These are phyloP conservation scores for Otolemur garnettii DNA, from an alignment of 2,113 vertebrate species.

Conservation along the genomic window DNA sequence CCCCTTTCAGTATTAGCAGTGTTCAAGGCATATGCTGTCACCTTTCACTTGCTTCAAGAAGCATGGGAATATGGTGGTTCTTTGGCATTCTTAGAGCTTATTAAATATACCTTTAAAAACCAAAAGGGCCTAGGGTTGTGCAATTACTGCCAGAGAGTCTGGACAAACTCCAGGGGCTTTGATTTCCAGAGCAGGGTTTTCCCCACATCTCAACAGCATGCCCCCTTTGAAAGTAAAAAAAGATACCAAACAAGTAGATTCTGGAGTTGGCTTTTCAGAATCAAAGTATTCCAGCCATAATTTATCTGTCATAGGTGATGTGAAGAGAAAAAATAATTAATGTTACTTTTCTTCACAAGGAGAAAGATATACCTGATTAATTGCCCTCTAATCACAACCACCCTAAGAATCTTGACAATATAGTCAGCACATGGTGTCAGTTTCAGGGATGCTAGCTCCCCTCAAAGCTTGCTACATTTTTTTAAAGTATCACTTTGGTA, in stretches of 20 bases:
- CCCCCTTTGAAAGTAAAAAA: background rate
- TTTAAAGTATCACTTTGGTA: constrained; percentile 43
- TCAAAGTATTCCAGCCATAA: background rate
- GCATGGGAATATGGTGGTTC: background rate
- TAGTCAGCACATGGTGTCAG: background rate
- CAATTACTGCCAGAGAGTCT: background rate
- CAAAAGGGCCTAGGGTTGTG: background rate
- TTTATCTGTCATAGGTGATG: constrained; percentile 9
- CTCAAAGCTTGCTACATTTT: constrained; percentile 28
- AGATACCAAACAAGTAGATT: constrained; percentile 31
- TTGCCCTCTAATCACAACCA: background rate
- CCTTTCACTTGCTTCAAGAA: background rate
- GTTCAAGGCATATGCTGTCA: background rate
- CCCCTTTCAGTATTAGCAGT: constrained; percentile 66
- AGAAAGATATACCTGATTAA: constrained; percentile 30
- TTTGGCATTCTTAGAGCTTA: background rate
- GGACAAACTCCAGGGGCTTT: background rate
- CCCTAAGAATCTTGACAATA: constrained; percentile 21
- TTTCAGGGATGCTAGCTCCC: background rate
- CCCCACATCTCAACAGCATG: background rate
- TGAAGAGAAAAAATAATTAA: constrained; percentile 51
- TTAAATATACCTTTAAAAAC: background rate
- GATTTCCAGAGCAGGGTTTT: background rate
- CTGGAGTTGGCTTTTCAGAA: constrained; percentile 5
- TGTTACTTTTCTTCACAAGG: constrained; percentile 26